Percentiles rank a stretch among this genome's conserved stretches.
phyloP scores from a whole-genome alignment of 2,113 vertebrate species.

The Neodontobutis hainanensis region DNA sequence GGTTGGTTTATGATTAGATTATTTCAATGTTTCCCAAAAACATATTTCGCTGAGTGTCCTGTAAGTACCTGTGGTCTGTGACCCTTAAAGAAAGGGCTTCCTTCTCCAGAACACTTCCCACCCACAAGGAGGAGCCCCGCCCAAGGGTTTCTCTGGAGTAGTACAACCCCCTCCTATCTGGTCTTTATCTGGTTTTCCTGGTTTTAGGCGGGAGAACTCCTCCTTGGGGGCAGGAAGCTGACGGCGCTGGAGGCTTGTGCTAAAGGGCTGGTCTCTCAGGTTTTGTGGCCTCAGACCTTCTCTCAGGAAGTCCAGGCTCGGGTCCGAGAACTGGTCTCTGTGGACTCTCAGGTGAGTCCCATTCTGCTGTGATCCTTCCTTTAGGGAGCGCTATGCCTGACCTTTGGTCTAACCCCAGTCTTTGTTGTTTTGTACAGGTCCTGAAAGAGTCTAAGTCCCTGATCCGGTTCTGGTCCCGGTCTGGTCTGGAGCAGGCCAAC shows the following conservation, averaged over 20 bases:
- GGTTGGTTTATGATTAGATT: too few species aligned
- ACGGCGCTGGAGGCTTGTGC: conserved; percentile 96
- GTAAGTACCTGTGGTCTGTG: too few species aligned
- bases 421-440: conserved; percentile 80
- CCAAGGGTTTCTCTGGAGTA: too few species aligned
- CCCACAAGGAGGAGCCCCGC: too few species aligned
- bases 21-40: too few species aligned
- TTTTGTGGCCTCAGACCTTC: conserved; percentile 97
- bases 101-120: too few species aligned
- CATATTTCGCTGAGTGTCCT: too few species aligned
- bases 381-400: too few species aligned
- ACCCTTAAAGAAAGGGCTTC: too few species aligned
- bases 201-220: conserved; percentile 93
- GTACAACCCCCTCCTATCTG: not conserved
- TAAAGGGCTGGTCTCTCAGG: conserved; percentile 96
- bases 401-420: not conserved
- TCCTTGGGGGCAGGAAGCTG: conserved; percentile 95
- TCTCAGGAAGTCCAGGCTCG: conserved; percentile 97
- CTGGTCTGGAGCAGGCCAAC: conserved; percentile 91
- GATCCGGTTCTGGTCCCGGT: conserved; percentile 87
- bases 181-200: not conserved
- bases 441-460: conserved; percentile 95
- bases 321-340: conserved; percentile 92
- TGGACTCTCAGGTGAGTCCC: conserved; percentile 88
- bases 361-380: too few species aligned